Evolutionary conservation across 2,888 invertebrate genomes (phyloP), one percentile per base, ranked within the genome.

Genomic region (Rambutsinella grinnellia): DNA sequence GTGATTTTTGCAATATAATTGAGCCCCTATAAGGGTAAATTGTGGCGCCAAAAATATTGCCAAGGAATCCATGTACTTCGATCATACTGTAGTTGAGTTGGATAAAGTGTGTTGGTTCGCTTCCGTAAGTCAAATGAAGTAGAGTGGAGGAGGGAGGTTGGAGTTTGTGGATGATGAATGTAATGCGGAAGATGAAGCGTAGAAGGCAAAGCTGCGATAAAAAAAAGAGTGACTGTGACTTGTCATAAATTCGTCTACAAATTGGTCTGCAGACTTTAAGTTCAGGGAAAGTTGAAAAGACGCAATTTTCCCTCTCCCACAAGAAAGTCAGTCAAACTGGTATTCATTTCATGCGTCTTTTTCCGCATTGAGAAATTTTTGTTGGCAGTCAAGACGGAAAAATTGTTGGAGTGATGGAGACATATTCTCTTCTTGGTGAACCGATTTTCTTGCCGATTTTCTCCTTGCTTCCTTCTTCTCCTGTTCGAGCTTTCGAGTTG

Each of bases 241-340:
- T 69, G 60, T 69, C 60, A 60, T 8, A 36, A 36, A 51, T 60
- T 60, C 68, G 60, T 8, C 36, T 60, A 69, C 61, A 69, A 69
- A 69, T 69, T 51, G 60, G 68, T 49, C 53, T 60, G 24, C 36
- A 44, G 57, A 49, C 49, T n/a, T n/a, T 47, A 21, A 65, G 36
- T 5, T 8, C 36, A 36, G 36, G 36, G 13, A 36, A 36, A 36
- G 36, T 36, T 36, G 36, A 36, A 36, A 36, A 36, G 36, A 36
- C 36, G 36, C 36, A 36, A 36, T 36, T 36, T 36, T 36, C 36
- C 36, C n/a, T n/a, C n/a, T 36, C 36, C 5, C 36, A 36, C 36
- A 36, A 36, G 36, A 5, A 36, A 36, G 36, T 36, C 36, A 36
- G 6, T 36, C 36, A 36, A 36, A 5, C 13, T 36, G 6, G 6